Conservation (phyloP, 2,797 vertebrate species). For the Cetoscarus ocellatus region DNA sequence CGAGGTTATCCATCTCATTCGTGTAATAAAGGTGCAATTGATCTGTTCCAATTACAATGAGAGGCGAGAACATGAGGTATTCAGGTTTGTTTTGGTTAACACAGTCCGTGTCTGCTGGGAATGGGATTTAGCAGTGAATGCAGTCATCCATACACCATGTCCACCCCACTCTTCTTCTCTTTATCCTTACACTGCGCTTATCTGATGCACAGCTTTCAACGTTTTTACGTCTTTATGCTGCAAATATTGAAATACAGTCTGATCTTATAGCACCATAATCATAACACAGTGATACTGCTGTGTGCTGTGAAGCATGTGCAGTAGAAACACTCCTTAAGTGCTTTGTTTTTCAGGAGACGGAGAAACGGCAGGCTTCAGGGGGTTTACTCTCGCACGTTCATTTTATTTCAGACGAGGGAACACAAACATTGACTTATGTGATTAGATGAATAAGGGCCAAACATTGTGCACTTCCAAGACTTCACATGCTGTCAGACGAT, state of each 20-base stretch:
- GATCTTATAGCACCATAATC: background rate
- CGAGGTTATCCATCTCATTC: conserved; percentile 78
- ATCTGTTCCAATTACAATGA: conserved; percentile 76
- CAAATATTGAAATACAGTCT: conserved; percentile 6
- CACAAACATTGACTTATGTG: conserved; percentile 57
- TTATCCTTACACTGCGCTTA: conserved; percentile 7
- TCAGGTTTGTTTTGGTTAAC: conserved; percentile 71
- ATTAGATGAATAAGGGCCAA: conserved; percentile 46
- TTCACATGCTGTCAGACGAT: conserved; percentile 17
- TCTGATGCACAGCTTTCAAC: conserved; percentile 22
- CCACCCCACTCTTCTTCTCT: conserved; percentile 1
- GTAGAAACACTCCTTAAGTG: conserved; percentile 14
- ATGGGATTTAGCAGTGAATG: conserved; percentile 43
- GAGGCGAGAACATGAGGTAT: conserved; percentile 60
- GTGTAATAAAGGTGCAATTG: conserved; percentile 77
- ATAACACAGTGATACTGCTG: background rate
- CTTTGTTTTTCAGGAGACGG: conserved; percentile 1
- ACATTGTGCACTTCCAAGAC: conserved; percentile 17
- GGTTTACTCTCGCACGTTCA: conserved; percentile 35
- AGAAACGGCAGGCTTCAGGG: conserved; percentile 9
- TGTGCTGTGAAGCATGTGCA: background rate
- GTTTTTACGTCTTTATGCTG: conserved; percentile 2
- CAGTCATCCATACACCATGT: conserved; percentile 24
- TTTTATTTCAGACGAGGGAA: conserved; percentile 31
- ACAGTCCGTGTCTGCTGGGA: conserved; percentile 23